These are phyloP conservation scores for Crocallis elinguaria DNA, from an alignment of 2,888 invertebrate genomes.

Conservation along the genomic window DNA sequence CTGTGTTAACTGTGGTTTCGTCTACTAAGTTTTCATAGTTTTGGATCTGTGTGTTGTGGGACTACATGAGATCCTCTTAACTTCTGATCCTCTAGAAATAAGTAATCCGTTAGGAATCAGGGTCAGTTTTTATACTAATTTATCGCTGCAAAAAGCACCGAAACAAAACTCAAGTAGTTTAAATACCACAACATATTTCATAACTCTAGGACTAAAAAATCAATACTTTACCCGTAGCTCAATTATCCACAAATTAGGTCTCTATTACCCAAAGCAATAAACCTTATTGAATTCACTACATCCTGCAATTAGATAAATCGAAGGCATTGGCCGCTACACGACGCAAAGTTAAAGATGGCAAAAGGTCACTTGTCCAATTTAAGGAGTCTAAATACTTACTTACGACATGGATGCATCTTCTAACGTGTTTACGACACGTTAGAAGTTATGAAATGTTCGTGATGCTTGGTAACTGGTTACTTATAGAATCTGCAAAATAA, in stretches of 20 bases:
- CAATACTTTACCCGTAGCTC: background rate
- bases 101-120: no score
- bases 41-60: no score
- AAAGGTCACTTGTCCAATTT: slow-evolving; percentile 74
- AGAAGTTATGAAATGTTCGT: slow-evolving; percentile 25
- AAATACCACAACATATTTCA: no score
- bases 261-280: slow-evolving; percentile 27
- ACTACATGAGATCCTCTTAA: no score
- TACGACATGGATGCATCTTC: slow-evolving; percentile 54
- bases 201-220: background rate
- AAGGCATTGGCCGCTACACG: slow-evolving; percentile 47
- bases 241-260: slow-evolving; percentile 3
- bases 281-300: slow-evolving; percentile 44
- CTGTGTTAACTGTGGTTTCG: no score
- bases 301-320: slow-evolving; percentile 47
- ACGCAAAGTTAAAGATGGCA: slow-evolving; percentile 27
- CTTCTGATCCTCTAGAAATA: no score
- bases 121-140: no score
- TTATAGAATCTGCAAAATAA: slow-evolving; percentile 7
- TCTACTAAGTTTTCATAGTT: no score
- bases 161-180: no score
- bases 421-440: slow-evolving; percentile 15
- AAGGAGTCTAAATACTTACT: slow-evolving; percentile 53
- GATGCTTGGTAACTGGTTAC: slow-evolving; percentile 18
- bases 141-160: no score